These are phyloP conservation scores for Macropus fuliginosus DNA, from an alignment of 2,797 vertebrate species.

Conservation along the genomic window DNA sequence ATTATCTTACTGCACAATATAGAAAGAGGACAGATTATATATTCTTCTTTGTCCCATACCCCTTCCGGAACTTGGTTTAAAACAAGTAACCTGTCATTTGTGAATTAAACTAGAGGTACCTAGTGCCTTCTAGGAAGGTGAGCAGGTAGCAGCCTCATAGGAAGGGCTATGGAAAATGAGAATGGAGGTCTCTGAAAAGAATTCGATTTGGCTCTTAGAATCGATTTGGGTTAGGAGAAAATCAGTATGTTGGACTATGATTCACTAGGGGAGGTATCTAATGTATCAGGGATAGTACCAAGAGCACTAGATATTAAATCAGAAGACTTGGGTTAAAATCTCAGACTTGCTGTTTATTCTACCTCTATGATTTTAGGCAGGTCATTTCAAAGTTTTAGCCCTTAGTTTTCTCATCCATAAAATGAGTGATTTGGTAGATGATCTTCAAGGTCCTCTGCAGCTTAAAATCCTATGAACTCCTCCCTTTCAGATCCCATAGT, in stretches of 20 bases:
- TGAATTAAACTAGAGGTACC: neutral
- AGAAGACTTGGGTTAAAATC: neutral
- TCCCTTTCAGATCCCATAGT: neutral
- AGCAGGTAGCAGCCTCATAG: neutral
- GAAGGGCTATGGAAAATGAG: neutral
- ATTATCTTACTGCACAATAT: conserved; percentile 1
- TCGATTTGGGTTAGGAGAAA: neutral
- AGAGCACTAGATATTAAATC: neutral
- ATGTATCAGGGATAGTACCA: neutral
- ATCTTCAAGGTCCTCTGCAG: neutral
- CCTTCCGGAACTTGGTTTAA: conserved; percentile 16
- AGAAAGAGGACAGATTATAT: conserved; percentile 7
- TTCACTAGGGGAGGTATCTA: neutral
- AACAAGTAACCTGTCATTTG: neutral
- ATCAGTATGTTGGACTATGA: neutral
- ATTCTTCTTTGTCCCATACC: neutral
- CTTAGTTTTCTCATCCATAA: neutral
- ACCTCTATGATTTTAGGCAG: neutral
- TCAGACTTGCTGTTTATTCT: neutral
- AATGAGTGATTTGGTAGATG: neutral
- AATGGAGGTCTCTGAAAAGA: neutral
- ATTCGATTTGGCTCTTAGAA: neutral
- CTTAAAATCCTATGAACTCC: neutral
- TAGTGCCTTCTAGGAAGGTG: neutral
- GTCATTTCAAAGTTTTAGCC: neutral